These are phyloP conservation scores for Heliconius charithonia DNA, from an alignment of 2,888 invertebrate genomes.

Conservation along the genomic window DNA sequence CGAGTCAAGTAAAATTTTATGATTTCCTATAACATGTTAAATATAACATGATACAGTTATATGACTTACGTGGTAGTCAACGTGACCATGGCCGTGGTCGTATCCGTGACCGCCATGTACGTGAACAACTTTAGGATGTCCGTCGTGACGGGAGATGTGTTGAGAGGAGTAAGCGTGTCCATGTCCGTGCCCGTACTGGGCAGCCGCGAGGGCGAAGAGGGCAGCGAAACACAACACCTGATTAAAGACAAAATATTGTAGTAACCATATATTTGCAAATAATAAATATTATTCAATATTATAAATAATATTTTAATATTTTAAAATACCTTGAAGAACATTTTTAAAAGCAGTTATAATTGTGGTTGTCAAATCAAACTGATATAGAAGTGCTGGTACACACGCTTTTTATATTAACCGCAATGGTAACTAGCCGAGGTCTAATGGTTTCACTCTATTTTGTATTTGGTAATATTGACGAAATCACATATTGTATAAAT, in stretches of 20 bases:
- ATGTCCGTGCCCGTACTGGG: conserved; percentile 52
- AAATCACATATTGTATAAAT: background rate
- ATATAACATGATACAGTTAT: background rate
- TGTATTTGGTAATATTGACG: conserved; percentile 26
- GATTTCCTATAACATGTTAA: background rate
- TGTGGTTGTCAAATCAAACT: conserved; percentile 45
- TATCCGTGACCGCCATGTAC: conserved; percentile 39
- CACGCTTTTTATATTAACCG: conserved; percentile 52
- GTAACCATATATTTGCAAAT: background rate
- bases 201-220: conserved; percentile 49
- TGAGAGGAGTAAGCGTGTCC: conserved; percentile 54
- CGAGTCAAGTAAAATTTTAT: background rate
- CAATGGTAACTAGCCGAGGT: conserved; percentile 48
- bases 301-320: too few species aligned
- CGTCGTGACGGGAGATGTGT: conserved; percentile 53
- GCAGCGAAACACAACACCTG: conserved; percentile 37
- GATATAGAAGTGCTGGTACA: conserved; percentile 47
- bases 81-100: conserved; percentile 36
- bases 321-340: conserved; percentile 36
- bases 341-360: conserved; percentile 34
- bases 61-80: conserved; percentile 66
- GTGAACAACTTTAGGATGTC: conserved; percentile 46
- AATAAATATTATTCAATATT: too few species aligned
- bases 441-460: conserved; percentile 43
- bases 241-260: background rate